Evolutionary conservation across 1,140 invertebrate species (phyloP).

Genomic region (Drosophila simulans): DNA sequence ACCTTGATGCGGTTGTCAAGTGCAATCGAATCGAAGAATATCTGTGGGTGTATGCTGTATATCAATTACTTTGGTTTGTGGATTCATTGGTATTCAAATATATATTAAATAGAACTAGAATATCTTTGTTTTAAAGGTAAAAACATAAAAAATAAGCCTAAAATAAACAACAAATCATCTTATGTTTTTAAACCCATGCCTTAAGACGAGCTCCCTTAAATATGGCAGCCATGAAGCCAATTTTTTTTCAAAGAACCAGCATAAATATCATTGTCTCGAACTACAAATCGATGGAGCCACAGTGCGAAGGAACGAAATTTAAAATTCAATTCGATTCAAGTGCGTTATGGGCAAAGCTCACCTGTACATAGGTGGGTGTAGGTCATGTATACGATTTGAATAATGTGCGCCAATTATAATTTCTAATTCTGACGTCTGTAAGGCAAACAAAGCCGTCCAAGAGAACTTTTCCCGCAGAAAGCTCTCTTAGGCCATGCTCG

Average conservation of each 20-base stretch:
- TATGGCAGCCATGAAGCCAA: no score
- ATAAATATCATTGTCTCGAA: not conserved
- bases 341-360: conserved; percentile 49
- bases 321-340: conserved; percentile 70
- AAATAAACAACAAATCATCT: no score
- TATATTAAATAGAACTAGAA: no score
- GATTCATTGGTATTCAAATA: no score
- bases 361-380: conserved; percentile 51
- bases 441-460: conserved; percentile 49
- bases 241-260: not conserved
- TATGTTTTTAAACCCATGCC: no score
- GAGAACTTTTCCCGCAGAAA: conserved; percentile 32
- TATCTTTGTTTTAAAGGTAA: no score
- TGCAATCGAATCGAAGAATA: conserved; percentile 71
- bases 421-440: conserved; percentile 81
- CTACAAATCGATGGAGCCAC: conserved; percentile 45
- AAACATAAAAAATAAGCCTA: no score
- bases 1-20: conserved; percentile 56
- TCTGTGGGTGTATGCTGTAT: conserved; percentile 28
- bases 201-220: no score
- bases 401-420: conserved; percentile 81
- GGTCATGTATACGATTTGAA: conserved; percentile 77
- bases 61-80: not conserved
- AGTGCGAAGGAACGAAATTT: conserved; percentile 52
- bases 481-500: conserved; percentile 51